A percentile compares a stretch with the other conserved stretches of the same genome.
phyloP scores from a whole-genome alignment of 2,888 invertebrate genomes.

The Dione juno region DNA sequence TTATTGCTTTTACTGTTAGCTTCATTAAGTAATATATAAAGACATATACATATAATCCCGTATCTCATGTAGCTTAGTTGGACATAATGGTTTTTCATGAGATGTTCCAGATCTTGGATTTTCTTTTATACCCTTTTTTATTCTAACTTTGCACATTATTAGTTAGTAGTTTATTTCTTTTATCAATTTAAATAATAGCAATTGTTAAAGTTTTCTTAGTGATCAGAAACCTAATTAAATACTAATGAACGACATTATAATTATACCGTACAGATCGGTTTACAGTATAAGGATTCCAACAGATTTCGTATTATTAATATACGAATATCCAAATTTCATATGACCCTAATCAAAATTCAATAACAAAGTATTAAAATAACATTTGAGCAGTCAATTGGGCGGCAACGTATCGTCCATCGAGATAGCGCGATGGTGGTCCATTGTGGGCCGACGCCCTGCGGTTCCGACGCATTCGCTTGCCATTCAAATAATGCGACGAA shows the following conservation, averaged over 20 bases:
- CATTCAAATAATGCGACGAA: conserved; percentile 65
- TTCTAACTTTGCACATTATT: no score
- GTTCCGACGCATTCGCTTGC: conserved; percentile 59
- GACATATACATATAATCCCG: no score
- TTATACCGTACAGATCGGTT: no score
- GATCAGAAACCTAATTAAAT: neutral
- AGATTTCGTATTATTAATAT: conserved; percentile 8
- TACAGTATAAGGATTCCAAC: no score
- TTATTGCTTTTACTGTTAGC: no score
- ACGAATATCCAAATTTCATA: conserved; percentile 39
- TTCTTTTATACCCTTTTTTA: no score
- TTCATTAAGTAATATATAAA: no score
- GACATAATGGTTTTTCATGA: no score
- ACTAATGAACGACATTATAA: rapidly evolving
- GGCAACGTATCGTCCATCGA: conserved; percentile 79
- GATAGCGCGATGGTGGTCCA: conserved; percentile 81
- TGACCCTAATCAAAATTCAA: conserved; percentile 48
- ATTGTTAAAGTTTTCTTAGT: neutral
- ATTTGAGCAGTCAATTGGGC: conserved; percentile 82
- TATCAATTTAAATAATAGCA: no score
- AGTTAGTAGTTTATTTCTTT: no score
- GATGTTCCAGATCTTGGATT: no score
- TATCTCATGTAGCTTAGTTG: no score
- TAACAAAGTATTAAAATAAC: conserved; percentile 74
- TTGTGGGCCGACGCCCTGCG: conserved; percentile 73